A percentile compares a stretch with the other conserved stretches of the same genome.
phyloP scores from a whole-genome alignment of 2,113 vertebrate genomes.

The Hippopotamus amphibius region DNA sequence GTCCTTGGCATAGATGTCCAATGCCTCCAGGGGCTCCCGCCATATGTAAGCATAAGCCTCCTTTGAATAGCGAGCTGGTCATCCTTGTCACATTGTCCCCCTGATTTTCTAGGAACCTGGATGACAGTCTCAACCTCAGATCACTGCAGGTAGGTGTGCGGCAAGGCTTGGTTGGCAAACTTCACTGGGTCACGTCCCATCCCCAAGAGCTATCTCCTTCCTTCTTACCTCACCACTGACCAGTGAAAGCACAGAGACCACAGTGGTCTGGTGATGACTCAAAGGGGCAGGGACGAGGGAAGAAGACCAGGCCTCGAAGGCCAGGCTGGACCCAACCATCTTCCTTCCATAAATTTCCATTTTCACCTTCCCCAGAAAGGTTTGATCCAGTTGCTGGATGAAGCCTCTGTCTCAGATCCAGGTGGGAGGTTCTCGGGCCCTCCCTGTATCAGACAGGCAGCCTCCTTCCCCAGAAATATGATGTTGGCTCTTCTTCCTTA shows the following conservation, averaged over 20 bases:
- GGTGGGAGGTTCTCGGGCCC: too few relatives aligned
- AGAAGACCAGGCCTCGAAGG: not conserved
- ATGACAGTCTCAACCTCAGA: not conserved
- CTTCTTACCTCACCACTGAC: not conserved
- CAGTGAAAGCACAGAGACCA: not conserved
- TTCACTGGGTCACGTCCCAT: not conserved
- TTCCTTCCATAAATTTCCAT: not conserved
- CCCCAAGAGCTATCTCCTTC: not conserved
- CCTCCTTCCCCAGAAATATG: not conserved
- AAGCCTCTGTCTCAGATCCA: not conserved
- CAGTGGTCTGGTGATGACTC: not conserved
- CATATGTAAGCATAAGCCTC: not conserved
- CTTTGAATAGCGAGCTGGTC: not conserved
- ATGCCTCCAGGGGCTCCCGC: not conserved
- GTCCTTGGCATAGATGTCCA: not conserved
- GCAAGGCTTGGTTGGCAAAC: rapidly evolving
- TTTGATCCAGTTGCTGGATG: not conserved
- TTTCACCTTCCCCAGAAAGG: not conserved
- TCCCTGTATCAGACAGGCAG: not conserved
- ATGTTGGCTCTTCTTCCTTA: conserved; percentile 55
- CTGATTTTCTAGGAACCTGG: conserved; percentile 60
- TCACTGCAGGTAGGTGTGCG: conserved; percentile 44
- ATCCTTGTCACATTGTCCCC: not conserved
- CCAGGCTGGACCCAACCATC: not conserved
- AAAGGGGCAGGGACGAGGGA: too few relatives aligned